Evolutionary conservation across 2,113 vertebrate species (phyloP).

Genomic region (Tragelaphus strepsiceros): DNA sequence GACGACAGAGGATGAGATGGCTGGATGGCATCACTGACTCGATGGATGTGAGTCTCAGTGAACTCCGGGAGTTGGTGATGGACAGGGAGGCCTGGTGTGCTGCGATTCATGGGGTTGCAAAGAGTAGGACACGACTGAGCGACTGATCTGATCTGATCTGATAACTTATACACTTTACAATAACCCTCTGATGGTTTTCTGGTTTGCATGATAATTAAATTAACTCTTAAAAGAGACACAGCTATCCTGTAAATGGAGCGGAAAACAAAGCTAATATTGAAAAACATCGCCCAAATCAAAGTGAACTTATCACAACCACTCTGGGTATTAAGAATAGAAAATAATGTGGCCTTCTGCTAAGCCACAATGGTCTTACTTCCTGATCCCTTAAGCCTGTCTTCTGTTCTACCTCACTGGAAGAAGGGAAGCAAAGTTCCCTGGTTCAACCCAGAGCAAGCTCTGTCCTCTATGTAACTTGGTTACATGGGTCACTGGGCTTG

Average conservation of each 20-base stretch:
- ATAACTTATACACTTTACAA: not conserved
- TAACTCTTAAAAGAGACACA: not conserved
- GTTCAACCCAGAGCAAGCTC: not conserved
- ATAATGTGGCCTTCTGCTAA: not conserved
- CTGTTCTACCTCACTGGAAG: not conserved
- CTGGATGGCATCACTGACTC: too few relatives aligned
- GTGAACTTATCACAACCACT: not conserved
- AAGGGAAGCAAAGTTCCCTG: not conserved
- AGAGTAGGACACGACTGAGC: too few relatives aligned
- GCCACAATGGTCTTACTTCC: not conserved
- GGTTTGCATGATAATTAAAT: not conserved
- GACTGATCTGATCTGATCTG: too few relatives aligned
- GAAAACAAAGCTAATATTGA: not conserved
- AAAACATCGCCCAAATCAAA: not conserved
- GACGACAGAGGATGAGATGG: too few relatives aligned
- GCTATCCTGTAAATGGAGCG: not conserved
- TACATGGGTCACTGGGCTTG: not conserved
- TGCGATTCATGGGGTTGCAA: too few relatives aligned
- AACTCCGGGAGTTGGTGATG: too few relatives aligned
- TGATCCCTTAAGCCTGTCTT: not conserved
- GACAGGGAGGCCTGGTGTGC: too few relatives aligned
- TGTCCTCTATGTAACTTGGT: not conserved
- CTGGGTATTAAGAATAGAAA: constrained; percentile 13
- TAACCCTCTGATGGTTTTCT: not conserved
- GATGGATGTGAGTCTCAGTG: too few relatives aligned